Conservation (phyloP, 2,888 invertebrate species). For the Apodemia duryi region DNA sequence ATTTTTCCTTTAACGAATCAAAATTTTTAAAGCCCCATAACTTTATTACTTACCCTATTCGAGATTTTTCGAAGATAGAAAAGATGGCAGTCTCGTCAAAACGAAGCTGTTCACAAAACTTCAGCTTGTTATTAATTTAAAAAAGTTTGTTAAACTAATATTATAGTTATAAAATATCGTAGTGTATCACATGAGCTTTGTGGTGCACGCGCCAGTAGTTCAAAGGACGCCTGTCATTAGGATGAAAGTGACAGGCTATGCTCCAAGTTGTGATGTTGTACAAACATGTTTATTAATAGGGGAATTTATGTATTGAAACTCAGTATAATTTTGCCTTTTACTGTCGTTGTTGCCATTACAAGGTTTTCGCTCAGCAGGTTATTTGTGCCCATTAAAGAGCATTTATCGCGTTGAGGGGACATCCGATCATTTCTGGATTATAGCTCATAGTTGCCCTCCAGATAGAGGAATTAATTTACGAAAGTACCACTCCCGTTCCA, state of each 20-base stretch:
- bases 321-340: background rate
- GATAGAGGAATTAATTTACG: constrained; percentile 73
- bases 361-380: constrained; percentile 33
- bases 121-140: no score
- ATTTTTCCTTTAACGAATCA: no score
- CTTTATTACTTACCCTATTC: no score
- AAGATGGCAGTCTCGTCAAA: no score
- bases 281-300: background rate
- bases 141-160: no score
- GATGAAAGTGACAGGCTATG: background rate
- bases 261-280: background rate
- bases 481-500: constrained; percentile 48
- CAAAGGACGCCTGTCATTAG: background rate
- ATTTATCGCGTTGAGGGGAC: constrained; percentile 64
- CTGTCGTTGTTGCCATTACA: constrained; percentile 10
- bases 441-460: constrained; percentile 66
- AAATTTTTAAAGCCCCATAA: no score
- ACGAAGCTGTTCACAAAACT: no score
- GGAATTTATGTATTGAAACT: background rate
- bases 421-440: constrained; percentile 76
- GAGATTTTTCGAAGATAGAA: no score
- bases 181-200: no score
- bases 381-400: constrained; percentile 68
- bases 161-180: no score
- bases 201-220: background rate